Base-by-base conservation (phyloP, 1,140 invertebrate species). In the Hylyphantes graminicola region DNA sequence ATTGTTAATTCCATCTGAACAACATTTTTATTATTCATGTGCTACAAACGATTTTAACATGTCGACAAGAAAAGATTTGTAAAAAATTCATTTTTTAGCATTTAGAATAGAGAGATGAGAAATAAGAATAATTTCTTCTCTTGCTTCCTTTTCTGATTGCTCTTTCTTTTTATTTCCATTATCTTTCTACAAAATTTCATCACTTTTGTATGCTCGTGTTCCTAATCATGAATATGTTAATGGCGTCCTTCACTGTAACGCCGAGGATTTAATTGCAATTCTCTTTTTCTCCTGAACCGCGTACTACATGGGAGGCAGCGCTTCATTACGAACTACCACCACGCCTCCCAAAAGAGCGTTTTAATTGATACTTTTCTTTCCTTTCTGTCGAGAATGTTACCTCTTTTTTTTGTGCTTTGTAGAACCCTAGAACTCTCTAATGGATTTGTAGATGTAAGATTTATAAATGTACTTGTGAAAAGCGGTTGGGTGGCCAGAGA, bases 201-300 rank as follows among this genome's bases (percentile, higher is more conserved):
- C 51, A 54, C 21, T 55, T 64, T 81, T 35, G 48, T 63, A 57
- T 63, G 67, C 79, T 81, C 73, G 72, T 81, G 67, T 81, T 81
- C 73, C 54, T 55, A 8, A 53, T 73, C 68, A 81, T 73, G 79
- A 73, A 78, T 72, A 81, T 81, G 79, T 81, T 81, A 81, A 81
- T 81, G 68, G 79, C 17, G n/a, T 81, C 79, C 73, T 81, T 81
- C 73, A 72, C 73, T 73, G 79, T 68, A 61, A 73, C 79, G 79
- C 68, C 67, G 57, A 59, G 68, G 79, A 73, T 73, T 81, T 81
- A 81, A 81, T 81, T 81, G 79, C 68, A 73, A 70, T 81, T 81
- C 68, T 73, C 63, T 72, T 57, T 50, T 53, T 68, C 79, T 81
- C 79, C 68, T 63, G 53, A 73, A 73, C 68, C 61, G 55, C 72